Evolutionary conservation across 2,113 vertebrate species (phyloP).

Genomic region (Sebastes schlegelii): DNA sequence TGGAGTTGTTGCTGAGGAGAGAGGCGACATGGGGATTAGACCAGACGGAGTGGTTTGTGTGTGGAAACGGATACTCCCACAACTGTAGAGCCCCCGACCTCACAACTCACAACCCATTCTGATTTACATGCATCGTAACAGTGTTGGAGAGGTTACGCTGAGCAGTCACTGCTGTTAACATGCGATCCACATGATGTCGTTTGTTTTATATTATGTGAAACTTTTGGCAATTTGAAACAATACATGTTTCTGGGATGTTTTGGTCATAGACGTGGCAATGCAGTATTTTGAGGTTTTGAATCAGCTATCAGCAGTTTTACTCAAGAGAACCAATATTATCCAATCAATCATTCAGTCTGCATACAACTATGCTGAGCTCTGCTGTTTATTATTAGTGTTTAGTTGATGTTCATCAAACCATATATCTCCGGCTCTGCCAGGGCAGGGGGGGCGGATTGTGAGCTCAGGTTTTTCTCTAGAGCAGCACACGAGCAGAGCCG

Average conservation of each 20-base stretch:
- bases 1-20: conserved; percentile 71
- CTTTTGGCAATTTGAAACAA: conserved; percentile 4
- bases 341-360: too few relatives aligned
- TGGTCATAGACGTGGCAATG: not conserved
- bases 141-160: conserved; percentile 11
- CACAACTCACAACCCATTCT: conserved; percentile 32
- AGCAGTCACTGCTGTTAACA: not conserved
- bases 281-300: not conserved
- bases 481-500: not conserved
- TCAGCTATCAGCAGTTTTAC: not conserved
- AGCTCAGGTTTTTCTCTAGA: not conserved
- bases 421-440: too few relatives aligned
- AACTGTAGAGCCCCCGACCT: conserved; percentile 36
- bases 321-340: not conserved
- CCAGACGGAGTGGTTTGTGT: conserved; percentile 62
- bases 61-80: conserved; percentile 68
- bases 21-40: conserved; percentile 73
- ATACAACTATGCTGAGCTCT: too few relatives aligned
- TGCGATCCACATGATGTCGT: conserved; percentile 4
- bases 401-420: too few relatives aligned
- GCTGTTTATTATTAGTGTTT: too few relatives aligned
- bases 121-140: conserved; percentile 37
- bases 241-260: not conserved
- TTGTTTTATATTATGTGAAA: conserved; percentile 12
- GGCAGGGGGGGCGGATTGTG: not conserved